Conservation (phyloP, 1,140 invertebrate species). For the Diorhabda elongata region DNA sequence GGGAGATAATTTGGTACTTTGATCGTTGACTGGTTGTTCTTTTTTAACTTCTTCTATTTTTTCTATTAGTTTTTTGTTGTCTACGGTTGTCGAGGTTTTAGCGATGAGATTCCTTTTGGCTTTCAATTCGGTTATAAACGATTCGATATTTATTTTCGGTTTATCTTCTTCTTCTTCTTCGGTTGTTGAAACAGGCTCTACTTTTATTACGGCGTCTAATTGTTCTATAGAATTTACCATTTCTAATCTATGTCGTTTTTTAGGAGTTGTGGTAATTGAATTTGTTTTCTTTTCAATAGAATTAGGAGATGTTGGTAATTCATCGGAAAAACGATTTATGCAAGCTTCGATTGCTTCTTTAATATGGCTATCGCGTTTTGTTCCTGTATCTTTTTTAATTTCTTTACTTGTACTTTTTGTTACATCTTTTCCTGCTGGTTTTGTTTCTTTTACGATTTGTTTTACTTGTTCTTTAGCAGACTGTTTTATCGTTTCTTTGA, state of each 20-base stretch:
- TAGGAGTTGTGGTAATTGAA: constrained; percentile 51
- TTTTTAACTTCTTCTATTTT: constrained; percentile 10
- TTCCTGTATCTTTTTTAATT: background rate
- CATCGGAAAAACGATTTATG: constrained; percentile 48
- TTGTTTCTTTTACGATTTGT: background rate
- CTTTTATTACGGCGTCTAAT: constrained; percentile 21
- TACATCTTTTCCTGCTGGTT: background rate
- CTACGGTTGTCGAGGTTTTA: constrained; percentile 18
- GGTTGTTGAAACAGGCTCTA: constrained; percentile 15
- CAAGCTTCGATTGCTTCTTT: constrained; percentile 61
- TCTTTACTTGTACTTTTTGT: background rate
- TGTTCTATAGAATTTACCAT: constrained; percentile 39
- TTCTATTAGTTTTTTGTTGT: constrained; percentile 24
- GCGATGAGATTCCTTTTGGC: constrained; percentile 38
- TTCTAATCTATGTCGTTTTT: constrained; percentile 57
- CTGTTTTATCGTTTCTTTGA: background rate
- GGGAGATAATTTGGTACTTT: constrained; percentile 46
- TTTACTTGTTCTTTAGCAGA: background rate
- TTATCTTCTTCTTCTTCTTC: constrained; percentile 36
- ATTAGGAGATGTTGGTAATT: constrained; percentile 38
- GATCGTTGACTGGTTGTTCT: constrained; percentile 31
- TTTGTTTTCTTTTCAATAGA: background rate
- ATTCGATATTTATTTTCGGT: constrained; percentile 33
- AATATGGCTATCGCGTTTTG: constrained; percentile 48
- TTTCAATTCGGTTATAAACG: constrained; percentile 41